Base-by-base conservation (phyloP, 2,797 vertebrate species). In the Tapera naevia region DNA sequence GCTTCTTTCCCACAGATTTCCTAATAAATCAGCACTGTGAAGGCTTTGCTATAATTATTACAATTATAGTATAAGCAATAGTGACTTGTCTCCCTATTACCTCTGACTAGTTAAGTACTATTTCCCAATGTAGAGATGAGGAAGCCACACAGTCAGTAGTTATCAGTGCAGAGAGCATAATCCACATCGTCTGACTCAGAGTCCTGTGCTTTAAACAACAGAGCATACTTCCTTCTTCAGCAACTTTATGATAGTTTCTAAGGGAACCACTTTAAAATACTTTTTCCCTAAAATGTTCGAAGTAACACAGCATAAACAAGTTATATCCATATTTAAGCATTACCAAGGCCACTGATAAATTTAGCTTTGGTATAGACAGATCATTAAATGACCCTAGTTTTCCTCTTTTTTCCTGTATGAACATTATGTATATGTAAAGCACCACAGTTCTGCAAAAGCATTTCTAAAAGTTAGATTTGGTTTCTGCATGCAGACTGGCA, bases 111-210 rank as follows among this genome's bases (percentile, higher is more conserved):
- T 78, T 80, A 76, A 80, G 53, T 82, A 23, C 48, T 83, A 28
- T 86, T 96, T 94, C 92, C 87, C 75, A 92, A 66, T 76, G 74
- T 39, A 57, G 76, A 85, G 65, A 82, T 69, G 79, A 91, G 61
- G 80, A 95, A 94, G 37, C 45, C 17, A 28, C 45, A 32, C 2
- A 71, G 37, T 71, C 62, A 33, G 71, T 74, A 83, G 75, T 84
- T 94, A 81, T 57, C 80, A 70, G 66, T 60, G 70, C 17, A 65
- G 46, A 37, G 33, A 12, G 21, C 35, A 32, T 87, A 93, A 94
- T 96, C 50, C 76, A 32, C 45, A 8, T 74, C 56, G 91, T 95
- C 73, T 96, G 93, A 96, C 80, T 95, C 94, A 94, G 66, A 96
- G 81, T 80, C 87, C 46, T 89, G 51, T 88, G 95, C 84, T 95